Percentiles rank a stretch among this genome's conserved stretches.
Evolutionary conservation across 2,113 vertebrate genomes (phyloP).

Genomic region (Pogonocichla stellata): DNA sequence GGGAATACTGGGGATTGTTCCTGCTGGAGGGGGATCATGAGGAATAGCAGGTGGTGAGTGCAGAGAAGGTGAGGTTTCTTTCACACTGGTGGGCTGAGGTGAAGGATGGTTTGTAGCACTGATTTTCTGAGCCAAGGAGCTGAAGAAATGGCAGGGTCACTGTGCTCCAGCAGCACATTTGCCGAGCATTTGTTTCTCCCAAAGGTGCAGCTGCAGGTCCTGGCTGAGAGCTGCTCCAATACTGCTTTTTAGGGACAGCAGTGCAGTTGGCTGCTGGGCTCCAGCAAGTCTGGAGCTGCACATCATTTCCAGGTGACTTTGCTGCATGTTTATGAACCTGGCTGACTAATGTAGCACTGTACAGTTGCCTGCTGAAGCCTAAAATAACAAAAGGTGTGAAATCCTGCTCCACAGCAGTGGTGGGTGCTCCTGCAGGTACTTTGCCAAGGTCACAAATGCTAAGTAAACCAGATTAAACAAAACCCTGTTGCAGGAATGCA

Average conservation of each 20-base stretch:
- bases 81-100: background rate
- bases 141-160: background rate
- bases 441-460: slow-evolving; percentile 47
- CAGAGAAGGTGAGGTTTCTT: background rate
- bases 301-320: slow-evolving; percentile 28
- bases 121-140: background rate
- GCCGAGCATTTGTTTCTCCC: background rate
- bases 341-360: background rate
- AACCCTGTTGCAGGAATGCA: slow-evolving; percentile 28
- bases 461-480: slow-evolving; percentile 56
- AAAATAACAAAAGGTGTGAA: slow-evolving; percentile 28
- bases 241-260: background rate
- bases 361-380: background rate
- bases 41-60: background rate
- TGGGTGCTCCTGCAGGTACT: background rate
- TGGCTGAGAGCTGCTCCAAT: background rate
- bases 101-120: background rate
- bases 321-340: background rate
- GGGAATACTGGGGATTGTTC: background rate
- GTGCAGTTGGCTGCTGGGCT: background rate
- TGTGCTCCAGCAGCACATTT: background rate
- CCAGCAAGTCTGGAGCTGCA: background rate
- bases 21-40: background rate
- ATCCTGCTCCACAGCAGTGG: background rate
- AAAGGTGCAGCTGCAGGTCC: background rate